Evolutionary conservation across 2,797 vertebrate genomes (phyloP).

Genomic region (Salarias fasciatus): DNA sequence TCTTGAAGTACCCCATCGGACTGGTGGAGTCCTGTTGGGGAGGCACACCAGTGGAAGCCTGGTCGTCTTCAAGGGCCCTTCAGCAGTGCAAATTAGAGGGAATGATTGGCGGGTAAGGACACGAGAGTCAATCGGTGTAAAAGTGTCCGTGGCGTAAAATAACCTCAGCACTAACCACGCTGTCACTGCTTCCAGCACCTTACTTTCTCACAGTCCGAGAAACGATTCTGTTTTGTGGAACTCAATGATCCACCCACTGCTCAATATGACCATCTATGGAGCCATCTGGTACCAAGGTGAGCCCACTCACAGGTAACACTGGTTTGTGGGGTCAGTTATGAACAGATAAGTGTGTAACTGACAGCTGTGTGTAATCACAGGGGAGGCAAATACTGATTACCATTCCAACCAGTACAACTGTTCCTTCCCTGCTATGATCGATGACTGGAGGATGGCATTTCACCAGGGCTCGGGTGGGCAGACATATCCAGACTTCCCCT

Average conservation of each 20-base stretch:
- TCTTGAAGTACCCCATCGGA: constrained; percentile 87
- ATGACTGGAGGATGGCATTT: constrained; percentile 90
- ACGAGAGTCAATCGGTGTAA: too few species aligned
- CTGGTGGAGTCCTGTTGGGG: constrained; percentile 90
- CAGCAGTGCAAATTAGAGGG: constrained; percentile 75
- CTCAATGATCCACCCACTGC: constrained; percentile 91
- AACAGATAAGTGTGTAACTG: too few species aligned
- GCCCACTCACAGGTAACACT: background rate
- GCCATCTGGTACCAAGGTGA: constrained; percentile 95
- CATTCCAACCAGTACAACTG: constrained; percentile 88
- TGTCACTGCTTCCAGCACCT: background rate
- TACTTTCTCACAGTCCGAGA: constrained; percentile 10
- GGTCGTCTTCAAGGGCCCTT: constrained; percentile 89
- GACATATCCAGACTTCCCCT: constrained; percentile 86
- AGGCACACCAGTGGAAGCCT: constrained; percentile 89
- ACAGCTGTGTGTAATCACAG: constrained; percentile 72
- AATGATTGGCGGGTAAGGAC: constrained; percentile 41
- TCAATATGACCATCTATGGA: constrained; percentile 91
- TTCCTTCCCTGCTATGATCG: constrained; percentile 90
- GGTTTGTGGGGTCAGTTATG: background rate
- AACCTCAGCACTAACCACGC: too few species aligned
- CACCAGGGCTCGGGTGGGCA: constrained; percentile 83
- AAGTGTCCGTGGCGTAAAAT: too few species aligned
- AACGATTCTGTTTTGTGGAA: constrained; percentile 89
- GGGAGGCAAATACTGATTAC: constrained; percentile 83